Evolutionary conservation across 2,797 vertebrate species (phyloP).

Genomic region (Cynopterus sphinx): DNA sequence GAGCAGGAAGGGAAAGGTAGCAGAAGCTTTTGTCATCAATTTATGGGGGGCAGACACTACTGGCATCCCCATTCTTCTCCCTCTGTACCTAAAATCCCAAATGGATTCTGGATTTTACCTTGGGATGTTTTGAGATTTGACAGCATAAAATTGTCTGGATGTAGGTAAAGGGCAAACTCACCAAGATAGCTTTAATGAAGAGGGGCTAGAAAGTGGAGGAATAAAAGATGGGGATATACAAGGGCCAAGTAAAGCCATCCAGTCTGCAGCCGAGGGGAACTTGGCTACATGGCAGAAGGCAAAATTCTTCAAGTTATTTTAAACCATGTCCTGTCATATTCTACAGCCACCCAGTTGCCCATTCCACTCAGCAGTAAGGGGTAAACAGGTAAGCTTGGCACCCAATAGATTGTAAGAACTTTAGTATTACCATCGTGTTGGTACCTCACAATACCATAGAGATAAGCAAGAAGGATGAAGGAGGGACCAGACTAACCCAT

Average conservation of each 20-base stretch:
- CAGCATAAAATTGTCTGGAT: not conserved
- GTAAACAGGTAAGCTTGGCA: not conserved
- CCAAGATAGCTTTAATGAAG: not conserved
- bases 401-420: not conserved
- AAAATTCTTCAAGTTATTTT: not conserved
- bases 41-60: not conserved
- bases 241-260: not conserved
- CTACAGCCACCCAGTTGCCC: not conserved
- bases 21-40: not conserved
- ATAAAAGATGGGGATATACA: not conserved
- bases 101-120: not conserved
- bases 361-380: not conserved
- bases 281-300: not conserved
- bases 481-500: not conserved
- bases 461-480: not conserved
- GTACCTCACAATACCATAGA: constrained; percentile 26
- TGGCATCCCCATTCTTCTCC: not conserved
- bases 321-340: not conserved
- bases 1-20: not conserved
- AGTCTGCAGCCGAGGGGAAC: not conserved
- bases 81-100: constrained; percentile 17
- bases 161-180: not conserved
- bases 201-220: not conserved
- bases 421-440: not conserved
- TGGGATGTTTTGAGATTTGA: not conserved